Percentiles rank a stretch among this genome's conserved stretches.
Conservation (phyloP, 2,113 vertebrate genomes). For the Ictalurus furcatus region DNA sequence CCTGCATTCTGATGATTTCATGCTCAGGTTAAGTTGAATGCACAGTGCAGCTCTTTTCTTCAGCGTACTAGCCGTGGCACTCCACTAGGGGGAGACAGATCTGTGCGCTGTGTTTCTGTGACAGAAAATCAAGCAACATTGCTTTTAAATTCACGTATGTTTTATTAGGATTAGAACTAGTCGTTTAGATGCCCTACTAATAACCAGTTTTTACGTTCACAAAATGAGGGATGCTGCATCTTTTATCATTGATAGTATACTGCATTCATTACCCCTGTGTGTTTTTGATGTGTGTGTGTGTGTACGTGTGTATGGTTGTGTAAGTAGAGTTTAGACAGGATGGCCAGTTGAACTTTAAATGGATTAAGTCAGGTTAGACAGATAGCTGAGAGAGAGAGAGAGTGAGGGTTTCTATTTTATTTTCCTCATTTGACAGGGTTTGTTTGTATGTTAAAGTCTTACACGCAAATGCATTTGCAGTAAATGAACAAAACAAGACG, state of each 20-base stretch:
- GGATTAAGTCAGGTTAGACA: conserved; percentile 52
- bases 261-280: conserved; percentile 41
- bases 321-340: conserved; percentile 47
- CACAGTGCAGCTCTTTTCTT: conserved; percentile 42
- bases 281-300: conserved; percentile 52
- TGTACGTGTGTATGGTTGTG: conserved; percentile 49
- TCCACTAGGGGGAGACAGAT: conserved; percentile 63
- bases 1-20: conserved; percentile 53
- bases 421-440: not conserved
- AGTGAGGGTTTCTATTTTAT: conserved; percentile 30
- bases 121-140: conserved; percentile 41
- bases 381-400: not conserved
- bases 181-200: conserved; percentile 51
- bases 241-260: conserved; percentile 35
- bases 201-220: conserved; percentile 42
- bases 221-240: conserved; percentile 72
- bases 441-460: conserved; percentile 1
- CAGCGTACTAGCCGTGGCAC: conserved; percentile 50
- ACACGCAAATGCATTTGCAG: not conserved
- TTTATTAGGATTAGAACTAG: not conserved
- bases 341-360: conserved; percentile 55
- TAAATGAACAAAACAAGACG: conserved; percentile 37
- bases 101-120: conserved; percentile 47
- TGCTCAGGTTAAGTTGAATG: conserved; percentile 65
- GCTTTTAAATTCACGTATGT: conserved; percentile 25